phyloP scores from a whole-genome alignment of 2,888 invertebrate genomes.

The Dicyrtomina minuta region DNA sequence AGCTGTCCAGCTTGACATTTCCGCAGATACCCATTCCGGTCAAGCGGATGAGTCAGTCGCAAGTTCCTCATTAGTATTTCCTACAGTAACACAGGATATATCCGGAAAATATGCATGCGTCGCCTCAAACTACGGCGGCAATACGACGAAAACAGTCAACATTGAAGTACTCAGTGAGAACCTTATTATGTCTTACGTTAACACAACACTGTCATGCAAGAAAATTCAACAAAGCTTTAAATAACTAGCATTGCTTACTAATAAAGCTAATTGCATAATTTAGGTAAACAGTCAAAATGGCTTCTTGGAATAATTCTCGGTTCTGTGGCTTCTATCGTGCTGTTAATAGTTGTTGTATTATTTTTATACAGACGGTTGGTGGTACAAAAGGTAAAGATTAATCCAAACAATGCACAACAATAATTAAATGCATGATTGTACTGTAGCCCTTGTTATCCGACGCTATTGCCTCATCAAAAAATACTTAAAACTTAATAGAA shows the following conservation, averaged over 20 bases:
- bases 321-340: slow-evolving; percentile 30
- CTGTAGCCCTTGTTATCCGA: no score
- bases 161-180: slow-evolving; percentile 16
- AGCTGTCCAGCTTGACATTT: neutral
- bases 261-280: no score
- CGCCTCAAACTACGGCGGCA: neutral
- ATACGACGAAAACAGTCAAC: neutral
- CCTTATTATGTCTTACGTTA: neutral
- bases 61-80: neutral
- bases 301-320: slow-evolving; percentile 32
- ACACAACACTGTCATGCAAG: neutral
- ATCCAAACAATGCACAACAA: no score
- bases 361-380: slow-evolving; percentile 9
- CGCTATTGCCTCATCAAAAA: no score
- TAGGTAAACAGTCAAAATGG: no score
- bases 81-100: neutral
- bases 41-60: neutral
- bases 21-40: neutral
- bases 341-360: slow-evolving; percentile 23
- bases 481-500: no score
- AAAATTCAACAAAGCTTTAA: neutral
- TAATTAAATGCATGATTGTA: no score
- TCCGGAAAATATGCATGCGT: neutral
- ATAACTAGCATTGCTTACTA: no score
- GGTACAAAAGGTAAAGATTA: slow-evolving; percentile 8